Conservation (phyloP, 1,140 invertebrate genomes). For the Drosophila paulistorum region DNA sequence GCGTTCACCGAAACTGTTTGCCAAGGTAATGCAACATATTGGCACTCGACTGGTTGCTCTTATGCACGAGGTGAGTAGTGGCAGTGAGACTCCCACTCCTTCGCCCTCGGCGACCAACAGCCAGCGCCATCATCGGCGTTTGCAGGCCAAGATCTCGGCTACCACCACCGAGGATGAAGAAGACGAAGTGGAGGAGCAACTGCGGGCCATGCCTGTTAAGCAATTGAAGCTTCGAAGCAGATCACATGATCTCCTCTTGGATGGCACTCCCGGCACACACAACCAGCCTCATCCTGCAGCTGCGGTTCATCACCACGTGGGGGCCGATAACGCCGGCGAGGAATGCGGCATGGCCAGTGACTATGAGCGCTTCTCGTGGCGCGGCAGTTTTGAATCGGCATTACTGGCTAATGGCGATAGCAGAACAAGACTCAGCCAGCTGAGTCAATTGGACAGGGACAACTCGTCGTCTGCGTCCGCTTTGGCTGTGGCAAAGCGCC, state of each 20-base stretch:
- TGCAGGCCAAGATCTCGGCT: constrained; percentile 86
- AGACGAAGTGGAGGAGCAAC: constrained; percentile 66
- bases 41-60: constrained; percentile 93
- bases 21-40: constrained; percentile 96
- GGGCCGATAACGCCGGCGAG: constrained; percentile 85
- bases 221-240: constrained; percentile 85
- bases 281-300: constrained; percentile 18
- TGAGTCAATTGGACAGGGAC: constrained; percentile 86
- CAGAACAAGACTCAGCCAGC: constrained; percentile 88
- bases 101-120: constrained; percentile 83
- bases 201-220: constrained; percentile 85
- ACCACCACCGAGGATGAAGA: constrained; percentile 92
- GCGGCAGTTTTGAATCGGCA: constrained; percentile 94
- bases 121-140: constrained; percentile 74
- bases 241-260: constrained; percentile 90
- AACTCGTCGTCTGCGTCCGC: constrained; percentile 86
- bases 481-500: constrained; percentile 88
- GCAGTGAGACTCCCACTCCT: constrained; percentile 84
- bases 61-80: constrained; percentile 95
- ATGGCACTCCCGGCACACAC: constrained; percentile 76
- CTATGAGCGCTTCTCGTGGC: constrained; percentile 94
- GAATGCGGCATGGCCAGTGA: constrained; percentile 91
- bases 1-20: constrained; percentile 92
- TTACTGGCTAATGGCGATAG: constrained; percentile 91
- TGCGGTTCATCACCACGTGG: constrained; percentile 70